Evolutionary conservation across 2,888 invertebrate genomes (phyloP).

Genomic region (Sinodicranocentrus sp.): DNA sequence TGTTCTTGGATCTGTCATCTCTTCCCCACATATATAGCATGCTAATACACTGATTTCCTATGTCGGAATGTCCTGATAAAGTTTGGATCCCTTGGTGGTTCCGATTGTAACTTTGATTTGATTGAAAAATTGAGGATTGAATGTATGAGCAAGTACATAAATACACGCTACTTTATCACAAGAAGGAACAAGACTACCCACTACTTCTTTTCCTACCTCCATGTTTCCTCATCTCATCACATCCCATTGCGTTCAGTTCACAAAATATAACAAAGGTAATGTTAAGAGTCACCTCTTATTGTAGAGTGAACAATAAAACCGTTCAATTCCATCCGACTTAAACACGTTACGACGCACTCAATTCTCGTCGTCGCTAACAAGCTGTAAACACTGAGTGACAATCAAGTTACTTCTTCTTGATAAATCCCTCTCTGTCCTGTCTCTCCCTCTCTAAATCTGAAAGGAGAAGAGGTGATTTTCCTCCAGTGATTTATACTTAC

Average conservation of each 20-base stretch:
- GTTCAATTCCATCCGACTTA: no score
- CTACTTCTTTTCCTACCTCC: no score
- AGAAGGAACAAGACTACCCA: no score
- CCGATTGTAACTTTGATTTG: slow-evolving; percentile 24
- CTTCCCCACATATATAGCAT: not conserved
- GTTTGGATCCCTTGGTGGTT: slow-evolving; percentile 9
- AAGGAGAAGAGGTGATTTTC: not conserved
- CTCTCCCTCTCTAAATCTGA: no score
- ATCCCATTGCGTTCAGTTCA: no score
- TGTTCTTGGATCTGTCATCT: slow-evolving; percentile 13
- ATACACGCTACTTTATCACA: not conserved
- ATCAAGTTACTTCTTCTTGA: slow-evolving; percentile 1
- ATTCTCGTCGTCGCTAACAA: slow-evolving; percentile 17
- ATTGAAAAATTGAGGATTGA: slow-evolving; percentile 33
- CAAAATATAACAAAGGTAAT: no score
- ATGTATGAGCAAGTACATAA: not conserved
- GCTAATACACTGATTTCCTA: slow-evolving; percentile 4
- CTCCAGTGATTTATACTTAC: no score
- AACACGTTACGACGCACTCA: no score
- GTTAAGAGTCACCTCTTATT: no score
- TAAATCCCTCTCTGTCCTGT: slow-evolving; percentile 1
- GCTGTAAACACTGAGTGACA: slow-evolving; percentile 38
- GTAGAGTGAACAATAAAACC: no score
- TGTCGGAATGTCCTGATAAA: slow-evolving; percentile 21
- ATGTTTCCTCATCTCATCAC: not conserved